A percentile compares a stretch with the other conserved stretches of the same genome.
Evolutionary conservation across 2,797 vertebrate species (phyloP).

Genomic region (Antennarius maculatus): DNA sequence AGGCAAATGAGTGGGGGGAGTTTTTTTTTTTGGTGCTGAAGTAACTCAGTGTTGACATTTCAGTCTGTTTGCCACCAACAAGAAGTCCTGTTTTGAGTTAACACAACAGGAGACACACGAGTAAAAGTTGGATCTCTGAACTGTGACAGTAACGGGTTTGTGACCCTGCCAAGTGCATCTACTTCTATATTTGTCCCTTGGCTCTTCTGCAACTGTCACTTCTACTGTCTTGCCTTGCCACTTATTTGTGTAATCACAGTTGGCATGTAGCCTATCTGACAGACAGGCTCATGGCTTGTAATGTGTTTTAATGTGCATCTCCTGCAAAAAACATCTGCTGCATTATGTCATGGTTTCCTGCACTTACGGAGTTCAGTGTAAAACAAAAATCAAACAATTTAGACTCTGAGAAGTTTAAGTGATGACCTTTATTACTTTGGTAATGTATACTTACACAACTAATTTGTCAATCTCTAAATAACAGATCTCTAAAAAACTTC

Average conservation of each 20-base stretch:
- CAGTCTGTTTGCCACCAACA: constrained; percentile 45
- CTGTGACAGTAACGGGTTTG: constrained; percentile 20
- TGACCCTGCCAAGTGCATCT: constrained; percentile 37
- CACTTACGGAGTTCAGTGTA: not conserved
- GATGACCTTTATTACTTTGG: too few relatives aligned
- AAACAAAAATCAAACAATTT: not conserved
- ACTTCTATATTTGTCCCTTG: constrained; percentile 2
- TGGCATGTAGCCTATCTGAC: not conserved
- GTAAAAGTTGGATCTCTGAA: constrained; percentile 36
- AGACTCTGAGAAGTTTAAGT: too few relatives aligned
- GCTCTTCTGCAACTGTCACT: constrained; percentile 22
- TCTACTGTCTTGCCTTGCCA: constrained; percentile 14
- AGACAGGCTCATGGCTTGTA: not conserved
- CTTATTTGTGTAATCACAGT: constrained; percentile 10
- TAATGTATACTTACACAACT: too few relatives aligned
- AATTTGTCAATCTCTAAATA: too few relatives aligned
- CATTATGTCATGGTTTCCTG: not conserved
- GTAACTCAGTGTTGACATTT: constrained; percentile 57
- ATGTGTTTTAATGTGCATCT: not conserved
- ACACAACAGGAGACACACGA: constrained; percentile 43
- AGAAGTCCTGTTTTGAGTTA: constrained; percentile 54
- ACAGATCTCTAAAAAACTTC: not conserved
- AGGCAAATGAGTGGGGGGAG: constrained; percentile 43
- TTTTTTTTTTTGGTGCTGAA: constrained; percentile 19
- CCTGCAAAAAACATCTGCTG: not conserved